phyloP scores from a whole-genome alignment of 2,888 invertebrate species.

The Teinopalpus imperialis region DNA sequence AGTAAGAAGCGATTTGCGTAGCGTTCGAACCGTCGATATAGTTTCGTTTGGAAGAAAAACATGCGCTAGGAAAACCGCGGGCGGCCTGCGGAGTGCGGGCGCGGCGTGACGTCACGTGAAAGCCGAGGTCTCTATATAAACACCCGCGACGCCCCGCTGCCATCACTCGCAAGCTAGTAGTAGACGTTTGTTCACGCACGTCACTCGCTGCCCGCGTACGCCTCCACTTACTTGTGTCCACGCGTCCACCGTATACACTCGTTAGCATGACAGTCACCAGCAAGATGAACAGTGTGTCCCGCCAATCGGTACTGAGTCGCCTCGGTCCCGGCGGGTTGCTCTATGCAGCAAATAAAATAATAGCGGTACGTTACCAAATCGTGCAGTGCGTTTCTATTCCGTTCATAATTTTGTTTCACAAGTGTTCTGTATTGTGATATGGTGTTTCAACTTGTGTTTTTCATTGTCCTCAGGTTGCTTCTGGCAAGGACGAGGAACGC shows the following conservation, averaged over 20 bases:
- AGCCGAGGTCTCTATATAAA: conserved; percentile 76
- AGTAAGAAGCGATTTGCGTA: conserved; percentile 9
- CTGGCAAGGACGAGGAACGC: conserved; percentile 75
- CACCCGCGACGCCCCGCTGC: conserved; percentile 60
- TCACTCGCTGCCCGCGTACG: conserved; percentile 52
- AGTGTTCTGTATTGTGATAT: conserved; percentile 46
- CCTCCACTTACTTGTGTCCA: conserved; percentile 56
- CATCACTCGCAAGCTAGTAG: conserved; percentile 67
- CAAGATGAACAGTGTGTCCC: conserved; percentile 80
- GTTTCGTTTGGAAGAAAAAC: conserved; percentile 54
- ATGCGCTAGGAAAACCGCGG: conserved; percentile 60
- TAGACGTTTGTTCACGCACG: conserved; percentile 54
- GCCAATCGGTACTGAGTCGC: conserved; percentile 71
- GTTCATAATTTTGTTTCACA: conserved; percentile 32
- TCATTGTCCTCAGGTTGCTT: conserved; percentile 76
- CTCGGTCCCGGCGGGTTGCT: conserved; percentile 75
- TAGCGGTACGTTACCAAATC: conserved; percentile 73
- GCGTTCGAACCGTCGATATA: conserved; percentile 49
- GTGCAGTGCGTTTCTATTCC: conserved; percentile 48
- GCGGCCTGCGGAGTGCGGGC: conserved; percentile 46
- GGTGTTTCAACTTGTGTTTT: conserved; percentile 64
- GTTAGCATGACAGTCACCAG: conserved; percentile 76
- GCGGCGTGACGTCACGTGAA: conserved; percentile 64
- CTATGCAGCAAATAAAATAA: conserved; percentile 75
- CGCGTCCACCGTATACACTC: conserved; percentile 52